Base-by-base conservation (phyloP, 2,113 vertebrate species). In the Cinclus cinclus region DNA sequence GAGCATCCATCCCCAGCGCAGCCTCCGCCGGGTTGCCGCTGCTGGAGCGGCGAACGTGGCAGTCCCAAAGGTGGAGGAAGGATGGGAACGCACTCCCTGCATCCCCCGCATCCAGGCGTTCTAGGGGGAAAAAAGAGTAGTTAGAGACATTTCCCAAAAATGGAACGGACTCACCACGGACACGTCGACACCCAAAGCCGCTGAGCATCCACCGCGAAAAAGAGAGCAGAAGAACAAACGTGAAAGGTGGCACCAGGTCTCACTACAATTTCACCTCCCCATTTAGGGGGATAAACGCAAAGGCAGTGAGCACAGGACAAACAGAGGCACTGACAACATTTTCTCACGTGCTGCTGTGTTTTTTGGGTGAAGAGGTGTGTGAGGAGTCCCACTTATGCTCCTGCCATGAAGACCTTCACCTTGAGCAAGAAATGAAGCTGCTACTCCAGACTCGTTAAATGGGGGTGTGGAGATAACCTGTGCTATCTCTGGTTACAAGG, bases 201-300 rank as follows among this genome's bases (percentile, higher is more conserved):
- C 68, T 0, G 6, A 60, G 44, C 8, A 2, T 3, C 15, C 47
- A 2, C 30, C 25, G 39, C 4, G 4, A 7, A 31, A 41, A 75
- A 24, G 52, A 35, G 58, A 69, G 30, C 33, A 4, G 62, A 47
- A 37, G 7, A 5, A 31, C 20, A 37, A 46, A 2, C 2, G 0
- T 0, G 8, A 3, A 5, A 44, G 10, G 19, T 78, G 28, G 1
- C 15, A 2, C 42, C 23, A 1, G 0, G 4, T 2, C 24, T 30
- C 5, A 2, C 44, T 23, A 3, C 27, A 19, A 5, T 7, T 22
- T 71, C 49, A 8, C 33, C 35, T 64, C 44, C 21, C 27, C 2
- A 28, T 8, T n/a, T 5, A 30, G 68, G 49, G 11, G 35, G 12
- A 7, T 20, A 16, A 82, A 14, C 8, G 13, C 41, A 17, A 53